A percentile compares a stretch with the other conserved stretches of the same genome.
These are phyloP conservation scores for Ichneumon xanthorius DNA, from an alignment of 2,888 invertebrate genomes.

Conservation along the genomic window DNA sequence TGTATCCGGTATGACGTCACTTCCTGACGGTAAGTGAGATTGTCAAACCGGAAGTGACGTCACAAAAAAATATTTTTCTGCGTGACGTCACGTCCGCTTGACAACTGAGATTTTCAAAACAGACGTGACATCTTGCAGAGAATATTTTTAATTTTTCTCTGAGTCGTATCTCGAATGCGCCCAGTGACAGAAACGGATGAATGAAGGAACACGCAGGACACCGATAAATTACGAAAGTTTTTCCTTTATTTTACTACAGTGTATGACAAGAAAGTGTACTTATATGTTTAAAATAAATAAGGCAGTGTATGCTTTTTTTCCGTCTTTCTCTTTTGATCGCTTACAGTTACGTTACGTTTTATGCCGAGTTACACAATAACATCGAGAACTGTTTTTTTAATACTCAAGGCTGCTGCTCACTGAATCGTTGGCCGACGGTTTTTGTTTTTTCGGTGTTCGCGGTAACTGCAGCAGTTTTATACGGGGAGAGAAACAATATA, in stretches of 20 bases:
- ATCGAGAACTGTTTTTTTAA: slow-evolving; percentile 52
- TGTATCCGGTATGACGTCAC: too few relatives aligned
- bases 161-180: too few relatives aligned
- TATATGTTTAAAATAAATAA: slow-evolving; percentile 83
- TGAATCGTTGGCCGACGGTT: slow-evolving; percentile 10
- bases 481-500: slow-evolving; percentile 22
- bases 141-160: too few relatives aligned
- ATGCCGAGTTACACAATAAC: slow-evolving; percentile 48
- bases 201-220: slow-evolving; percentile 11
- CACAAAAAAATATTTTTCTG: too few relatives aligned
- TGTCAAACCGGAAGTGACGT: too few relatives aligned
- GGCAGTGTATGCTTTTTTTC: slow-evolving; percentile 81
- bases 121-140: too few relatives aligned
- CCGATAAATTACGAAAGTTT: slow-evolving; percentile 76
- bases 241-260: slow-evolving; percentile 80
- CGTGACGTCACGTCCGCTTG: too few relatives aligned
- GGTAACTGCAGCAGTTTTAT: neutral
- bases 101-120: too few relatives aligned
- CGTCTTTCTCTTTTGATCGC: slow-evolving; percentile 53
- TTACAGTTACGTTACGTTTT: slow-evolving; percentile 42
- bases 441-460: neutral
- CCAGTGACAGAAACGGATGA: slow-evolving; percentile 8
- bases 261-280: slow-evolving; percentile 81
- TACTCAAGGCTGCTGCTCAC: slow-evolving; percentile 52
- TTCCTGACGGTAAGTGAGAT: too few relatives aligned